Base-by-base conservation (phyloP, 1,140 invertebrate genomes). In the Diuraphis noxia region DNA sequence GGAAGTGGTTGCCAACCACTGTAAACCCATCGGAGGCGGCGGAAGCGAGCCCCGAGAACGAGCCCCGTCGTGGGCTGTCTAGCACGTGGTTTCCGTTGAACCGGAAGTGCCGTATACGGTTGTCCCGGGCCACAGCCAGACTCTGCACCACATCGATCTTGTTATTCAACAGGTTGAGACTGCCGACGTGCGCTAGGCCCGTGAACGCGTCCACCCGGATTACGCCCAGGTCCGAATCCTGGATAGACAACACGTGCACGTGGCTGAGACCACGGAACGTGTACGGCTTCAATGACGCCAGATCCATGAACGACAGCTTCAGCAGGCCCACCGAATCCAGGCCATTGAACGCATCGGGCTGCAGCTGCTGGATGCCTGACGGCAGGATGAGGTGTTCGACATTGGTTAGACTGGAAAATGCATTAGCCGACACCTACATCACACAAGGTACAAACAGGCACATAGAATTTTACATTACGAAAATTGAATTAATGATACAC, bases 51-150 rank as follows among this genome's bases (percentile, higher is more conserved):
- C 96, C 94, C 88, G 25, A 6, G 43, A 92, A 46, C 56, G 92
- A 25, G 88, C 96, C 95, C 23, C 95, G 95, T 10, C 95, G 94
- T 0, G 96, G 96, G 0, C 96, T 95, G 92, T 97, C 96, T 40
- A 98, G 93, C 92, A 98, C 95, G 93, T 98, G 97, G 93, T 98
- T 98, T 2, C 97, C 97, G 91, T 96, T 96, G 63, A 97, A 95
- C 92, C 96, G 95, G 1, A 98, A 93, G 25, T 95, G 94, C 79
- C 95, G 95, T 4, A 98, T 96, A 63, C 95, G 95, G 92, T 96
- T 96, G 46, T 96, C 96, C 30, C 94, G 94, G 2, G 95, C 95
- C 38, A 97, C 94, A 91, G 96, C 95, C 0, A 97, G 93, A 92
- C 96, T 96, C 93, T 97, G 96, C 34, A 97, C 96, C 0, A 95